Base-by-base conservation (phyloP, 1,140 invertebrate species). In the Polypedilum vanderplanki region DNA sequence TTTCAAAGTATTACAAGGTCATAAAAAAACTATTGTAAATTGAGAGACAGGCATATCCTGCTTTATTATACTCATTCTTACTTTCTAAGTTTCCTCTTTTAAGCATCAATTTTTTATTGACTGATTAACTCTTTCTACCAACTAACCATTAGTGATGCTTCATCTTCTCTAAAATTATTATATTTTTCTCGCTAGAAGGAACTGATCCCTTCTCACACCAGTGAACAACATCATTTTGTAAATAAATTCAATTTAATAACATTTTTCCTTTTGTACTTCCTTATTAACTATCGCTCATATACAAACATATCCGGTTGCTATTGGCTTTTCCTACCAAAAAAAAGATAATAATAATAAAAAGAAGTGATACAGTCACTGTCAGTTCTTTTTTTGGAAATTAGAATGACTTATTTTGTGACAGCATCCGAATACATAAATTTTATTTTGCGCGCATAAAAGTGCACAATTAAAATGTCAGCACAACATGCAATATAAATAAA, bases 181-280 rank as follows among this genome's bases (percentile, higher is more conserved):
- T 41, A 4, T 46, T 46, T 57, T 57, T 57, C 12, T 12, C 4
- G 46, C 0, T 12, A 57, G 12, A 57, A 57, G 12, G 46, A 57
- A 57, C 9, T 15, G 12, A 57, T 57, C 46, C 46, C 46, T 57
- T 57, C 46, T 57, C n/a, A 33, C 24, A 3, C 5, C 24, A 33
- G 46, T 57, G 24, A n/a, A 12, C 46, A n/a, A 4, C 46, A 15
- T 57, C 15, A 57, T 57, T 57, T 57, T 57, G 46, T 70, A 70
- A 70, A 70, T 70, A 70, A 70, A 70, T 70, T 70, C 65, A 70
- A 18, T 70, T 70, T 70, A 70, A 70, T 70, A 70, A 70, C 65
- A 70, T 70, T 70, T 70, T 70, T 22, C 65, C 46, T 57, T 70
- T 70, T 70, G 20, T 70, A 22, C 65, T 70, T 70, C 65, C 65